Base-by-base conservation (phyloP, 2,113 vertebrate genomes). In the Hippocampus barbouri region DNA sequence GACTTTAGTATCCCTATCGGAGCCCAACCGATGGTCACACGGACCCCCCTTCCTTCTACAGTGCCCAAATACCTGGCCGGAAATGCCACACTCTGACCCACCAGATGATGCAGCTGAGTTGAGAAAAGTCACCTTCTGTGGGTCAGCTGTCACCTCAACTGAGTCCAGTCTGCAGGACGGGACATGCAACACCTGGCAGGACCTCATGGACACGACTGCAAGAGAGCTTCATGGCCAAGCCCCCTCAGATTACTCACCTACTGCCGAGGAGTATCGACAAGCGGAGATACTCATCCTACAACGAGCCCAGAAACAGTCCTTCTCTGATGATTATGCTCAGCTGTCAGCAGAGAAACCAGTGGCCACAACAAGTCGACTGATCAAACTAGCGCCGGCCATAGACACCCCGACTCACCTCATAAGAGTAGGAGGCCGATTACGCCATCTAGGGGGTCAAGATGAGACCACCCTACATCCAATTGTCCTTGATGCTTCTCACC, bases 21-120 rank as follows among this genome's bases (percentile, higher is more conserved):
- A 66, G 0, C 61, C 71, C 4, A 72, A 73, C 27, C 5, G 65
- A n/a, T 74, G 68, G 74, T 65, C 59, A 9, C 68, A 70, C 20
- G 77, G 80, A 18, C 74, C 73, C 57, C 12, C 70, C 1, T 77
- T 77, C 71, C 68, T 79, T 0, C 38, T 74, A 0, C 68, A 56
- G 25, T 21, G 9, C 40, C 68, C 74, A 4, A 67, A 43, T n/a
- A 41, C 30, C 2, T 79, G 65, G 74, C 74, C 65, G 11, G 67
- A 57, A 8, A 57, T n/a, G 25, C 77, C 68, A n/a, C 51, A 2
- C 16, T 0, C 25, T 3, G 54, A 56, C 14, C 43, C 41, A 7
- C 54, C 21, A 12, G 73, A 74, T 23, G 64, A 71, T 10, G 20
- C 14, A 0, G 30, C 77, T 12, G 81, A 77, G 51, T n/a, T 79